A percentile compares a stretch with the other conserved stretches of the same genome.
Conservation (phyloP, 2,113 vertebrate species). For the Dendropsophus ebraccatus region DNA sequence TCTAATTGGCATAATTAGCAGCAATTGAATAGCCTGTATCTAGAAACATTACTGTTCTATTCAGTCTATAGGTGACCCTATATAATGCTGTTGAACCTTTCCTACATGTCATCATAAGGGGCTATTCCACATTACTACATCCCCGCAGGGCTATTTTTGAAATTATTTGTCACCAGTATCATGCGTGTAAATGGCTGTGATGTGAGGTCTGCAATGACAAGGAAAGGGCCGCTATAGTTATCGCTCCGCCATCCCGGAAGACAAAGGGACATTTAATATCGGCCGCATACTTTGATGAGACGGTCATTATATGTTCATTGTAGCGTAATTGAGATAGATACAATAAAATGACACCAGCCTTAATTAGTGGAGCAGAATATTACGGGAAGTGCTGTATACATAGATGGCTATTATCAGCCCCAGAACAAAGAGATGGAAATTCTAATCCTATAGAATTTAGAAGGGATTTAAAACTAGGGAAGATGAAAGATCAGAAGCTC, state of each 20-base stretch:
- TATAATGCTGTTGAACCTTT: background rate
- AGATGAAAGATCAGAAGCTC: background rate
- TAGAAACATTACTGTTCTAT: background rate
- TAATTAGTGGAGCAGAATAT: constrained; percentile 11
- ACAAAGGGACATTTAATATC: background rate
- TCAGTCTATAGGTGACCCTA: background rate
- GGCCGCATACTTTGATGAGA: background rate
- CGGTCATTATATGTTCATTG: constrained; percentile 21
- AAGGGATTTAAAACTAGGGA: background rate
- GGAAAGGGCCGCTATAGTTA: background rate
- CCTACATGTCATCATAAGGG: too few species aligned
- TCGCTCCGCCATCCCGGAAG: background rate
- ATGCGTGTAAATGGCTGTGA: background rate
- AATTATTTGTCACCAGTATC: background rate
- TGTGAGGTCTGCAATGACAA: background rate
- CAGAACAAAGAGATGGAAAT: constrained; percentile 3
- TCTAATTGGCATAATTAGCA: background rate
- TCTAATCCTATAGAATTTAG: background rate
- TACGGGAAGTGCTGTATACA: background rate
- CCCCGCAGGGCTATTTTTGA: background rate
- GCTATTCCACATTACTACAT: background rate
- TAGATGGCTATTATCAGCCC: background rate
- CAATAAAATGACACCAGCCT: background rate
- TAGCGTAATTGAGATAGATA: background rate
- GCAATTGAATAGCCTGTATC: background rate